Conservation (phyloP, 2,888 invertebrate species). For the Apamea epomidion region DNA sequence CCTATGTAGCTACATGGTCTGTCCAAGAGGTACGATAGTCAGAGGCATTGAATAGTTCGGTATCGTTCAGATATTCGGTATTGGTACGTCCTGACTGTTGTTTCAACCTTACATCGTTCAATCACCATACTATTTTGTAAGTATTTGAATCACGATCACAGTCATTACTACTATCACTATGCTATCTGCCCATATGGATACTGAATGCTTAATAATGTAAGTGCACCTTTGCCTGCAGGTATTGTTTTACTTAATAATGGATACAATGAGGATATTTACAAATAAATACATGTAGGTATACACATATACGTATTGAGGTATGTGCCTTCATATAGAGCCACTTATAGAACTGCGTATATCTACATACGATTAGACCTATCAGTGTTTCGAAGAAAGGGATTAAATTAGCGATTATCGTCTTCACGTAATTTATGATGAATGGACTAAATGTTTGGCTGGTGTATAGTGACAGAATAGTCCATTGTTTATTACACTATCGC, state of each 20-base stretch:
- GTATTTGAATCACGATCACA: not conserved
- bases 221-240: not conserved
- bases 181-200: not conserved
- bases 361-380: conserved; percentile 31
- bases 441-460: conserved; percentile 15
- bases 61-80: conserved; percentile 14
- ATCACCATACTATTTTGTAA: not conserved
- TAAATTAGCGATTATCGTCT: conserved; percentile 24
- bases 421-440: conserved; percentile 33
- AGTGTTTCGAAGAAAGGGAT: conserved; percentile 21
- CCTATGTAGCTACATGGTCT: not conserved
- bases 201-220: not conserved
- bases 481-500: conserved; percentile 3
- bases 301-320: not conserved
- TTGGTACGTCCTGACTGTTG: not conserved
- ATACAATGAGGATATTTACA: conserved; percentile 29
- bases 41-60: not conserved
- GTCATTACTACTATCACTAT: not conserved
- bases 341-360: not conserved
- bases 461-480: conserved; percentile 26
- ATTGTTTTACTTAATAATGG: not conserved
- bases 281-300: conserved; percentile 7
- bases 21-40: not conserved
- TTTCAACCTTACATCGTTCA: conserved; percentile 1
- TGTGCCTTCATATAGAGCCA: not conserved